Evolutionary conservation across 2,113 vertebrate species (phyloP).

Genomic region (Bagarius yarrelli): DNA sequence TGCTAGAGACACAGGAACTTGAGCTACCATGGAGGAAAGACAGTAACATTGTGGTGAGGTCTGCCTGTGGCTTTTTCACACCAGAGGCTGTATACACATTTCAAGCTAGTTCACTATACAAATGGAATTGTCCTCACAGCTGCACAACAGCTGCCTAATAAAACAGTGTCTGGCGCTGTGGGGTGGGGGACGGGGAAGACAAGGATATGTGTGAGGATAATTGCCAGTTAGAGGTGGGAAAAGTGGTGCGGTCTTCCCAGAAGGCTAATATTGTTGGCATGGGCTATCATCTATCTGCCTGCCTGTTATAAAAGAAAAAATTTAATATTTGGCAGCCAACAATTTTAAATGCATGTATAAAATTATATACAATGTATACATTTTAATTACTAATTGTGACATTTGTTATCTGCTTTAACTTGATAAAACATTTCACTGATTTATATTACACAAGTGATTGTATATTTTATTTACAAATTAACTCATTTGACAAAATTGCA

Average conservation of each 20-base stretch:
- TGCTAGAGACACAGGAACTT: background rate
- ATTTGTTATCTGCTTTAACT: background rate
- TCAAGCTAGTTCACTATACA: slow-evolving; percentile 2
- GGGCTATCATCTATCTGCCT: background rate
- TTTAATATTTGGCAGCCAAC: background rate
- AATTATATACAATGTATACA: too few relatives aligned
- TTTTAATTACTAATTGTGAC: background rate
- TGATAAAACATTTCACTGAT: background rate
- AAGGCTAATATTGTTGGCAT: background rate
- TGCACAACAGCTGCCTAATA: slow-evolving; percentile 37
- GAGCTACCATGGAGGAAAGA: background rate
- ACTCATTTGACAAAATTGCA: background rate
- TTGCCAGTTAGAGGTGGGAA: background rate
- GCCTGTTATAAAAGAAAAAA: background rate
- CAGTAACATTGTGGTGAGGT: background rate
- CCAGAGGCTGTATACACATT: slow-evolving; percentile 14
- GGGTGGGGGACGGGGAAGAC: background rate
- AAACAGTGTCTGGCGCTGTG: slow-evolving; percentile 17
- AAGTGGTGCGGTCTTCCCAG: background rate
- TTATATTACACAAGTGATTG: background rate
- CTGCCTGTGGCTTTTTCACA: slow-evolving; percentile 24
- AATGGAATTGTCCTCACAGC: slow-evolving; percentile 7
- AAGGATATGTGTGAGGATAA: background rate
- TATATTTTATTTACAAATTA: background rate
- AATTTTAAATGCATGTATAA: background rate